phyloP scores from a whole-genome alignment of 1,140 invertebrate species.

The Hyles euphorbiae region DNA sequence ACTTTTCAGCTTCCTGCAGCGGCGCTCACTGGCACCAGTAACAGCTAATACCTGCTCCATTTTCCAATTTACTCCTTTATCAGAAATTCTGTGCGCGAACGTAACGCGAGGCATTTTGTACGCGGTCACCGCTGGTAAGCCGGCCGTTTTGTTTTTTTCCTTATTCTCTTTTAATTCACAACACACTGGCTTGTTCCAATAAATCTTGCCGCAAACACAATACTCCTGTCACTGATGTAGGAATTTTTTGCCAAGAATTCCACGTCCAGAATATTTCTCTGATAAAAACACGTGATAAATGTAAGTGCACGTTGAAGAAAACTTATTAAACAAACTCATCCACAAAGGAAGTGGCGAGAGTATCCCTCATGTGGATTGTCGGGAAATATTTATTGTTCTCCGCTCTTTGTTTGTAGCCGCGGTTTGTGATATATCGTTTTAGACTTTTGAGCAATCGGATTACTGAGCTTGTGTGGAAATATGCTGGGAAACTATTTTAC shows the following conservation, averaged over 20 bases:
- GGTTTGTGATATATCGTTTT: no score
- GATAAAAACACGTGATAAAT: conserved; percentile 11
- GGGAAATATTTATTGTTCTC: conserved; percentile 10
- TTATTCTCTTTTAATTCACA: conserved; percentile 37
- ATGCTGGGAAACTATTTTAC: not conserved
- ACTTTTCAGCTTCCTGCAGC: conserved; percentile 6
- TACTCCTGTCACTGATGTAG: conserved; percentile 8
- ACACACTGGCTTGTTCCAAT: conserved; percentile 29
- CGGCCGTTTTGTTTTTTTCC: conserved; percentile 22
- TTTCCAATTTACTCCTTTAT: conserved; percentile 39
- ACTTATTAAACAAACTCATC: conserved; percentile 14
- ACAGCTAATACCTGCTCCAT: conserved; percentile 18
- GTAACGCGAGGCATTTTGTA: conserved; percentile 27
- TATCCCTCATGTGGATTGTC: conserved; percentile 4
- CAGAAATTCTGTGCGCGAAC: conserved; percentile 28
- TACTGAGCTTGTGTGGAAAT: not conserved
- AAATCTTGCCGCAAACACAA: conserved; percentile 23
- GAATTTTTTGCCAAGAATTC: conserved; percentile 8
- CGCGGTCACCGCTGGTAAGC: conserved; percentile 22
- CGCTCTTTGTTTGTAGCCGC: not conserved
- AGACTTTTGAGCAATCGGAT: no score
- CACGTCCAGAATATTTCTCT: conserved; percentile 7
- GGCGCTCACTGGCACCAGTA: not conserved
- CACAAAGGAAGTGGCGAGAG: conserved; percentile 5
- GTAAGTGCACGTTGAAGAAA: conserved; percentile 5